Conservation (phyloP, 2,888 invertebrate species). For the Melieria omissa region DNA sequence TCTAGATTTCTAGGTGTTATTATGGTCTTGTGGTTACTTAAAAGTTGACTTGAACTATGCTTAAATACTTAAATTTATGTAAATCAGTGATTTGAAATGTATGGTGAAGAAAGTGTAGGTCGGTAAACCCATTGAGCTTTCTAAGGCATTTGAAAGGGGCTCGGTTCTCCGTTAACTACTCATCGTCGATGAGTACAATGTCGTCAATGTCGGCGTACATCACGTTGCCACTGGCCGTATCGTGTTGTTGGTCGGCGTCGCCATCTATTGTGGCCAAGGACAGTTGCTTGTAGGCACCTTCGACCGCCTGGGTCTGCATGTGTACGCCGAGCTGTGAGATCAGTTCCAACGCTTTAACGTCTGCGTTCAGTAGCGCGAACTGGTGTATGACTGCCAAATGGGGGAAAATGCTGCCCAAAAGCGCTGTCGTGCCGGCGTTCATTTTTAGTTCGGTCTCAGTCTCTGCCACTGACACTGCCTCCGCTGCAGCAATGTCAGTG, state of each 20-base stretch:
- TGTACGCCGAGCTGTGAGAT: slow-evolving; percentile 61
- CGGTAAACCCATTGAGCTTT: no score
- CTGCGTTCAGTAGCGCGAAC: slow-evolving; percentile 59
- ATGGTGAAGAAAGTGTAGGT: no score
- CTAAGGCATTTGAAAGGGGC: no score
- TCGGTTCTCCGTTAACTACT: background rate
- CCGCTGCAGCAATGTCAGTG: slow-evolving; percentile 1
- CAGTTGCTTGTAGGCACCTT: slow-evolving; percentile 54
- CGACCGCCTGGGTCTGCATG: slow-evolving; percentile 58
- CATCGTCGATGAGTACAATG: slow-evolving; percentile 55
- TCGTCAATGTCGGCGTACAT: slow-evolving; percentile 59
- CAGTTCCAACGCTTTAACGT: slow-evolving; percentile 58
- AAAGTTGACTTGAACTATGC: no score
- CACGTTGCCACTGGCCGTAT: slow-evolving; percentile 48
- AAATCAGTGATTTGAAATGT: no score
- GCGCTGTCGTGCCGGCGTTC: slow-evolving; percentile 42
- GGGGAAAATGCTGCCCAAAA: slow-evolving; percentile 58
- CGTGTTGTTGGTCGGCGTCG: slow-evolving; percentile 15
- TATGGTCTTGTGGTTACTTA: no score
- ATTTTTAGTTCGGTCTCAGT: slow-evolving; percentile 29
- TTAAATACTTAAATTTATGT: no score
- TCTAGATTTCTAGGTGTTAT: no score
- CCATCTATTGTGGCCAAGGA: slow-evolving; percentile 46
- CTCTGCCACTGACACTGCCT: slow-evolving; percentile 9
- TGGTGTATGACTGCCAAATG: slow-evolving; percentile 61